Evolutionary conservation across 2,888 invertebrate genomes (phyloP), one percentile per base, ranked within the genome.

Genomic region (Atethmia centrago): DNA sequence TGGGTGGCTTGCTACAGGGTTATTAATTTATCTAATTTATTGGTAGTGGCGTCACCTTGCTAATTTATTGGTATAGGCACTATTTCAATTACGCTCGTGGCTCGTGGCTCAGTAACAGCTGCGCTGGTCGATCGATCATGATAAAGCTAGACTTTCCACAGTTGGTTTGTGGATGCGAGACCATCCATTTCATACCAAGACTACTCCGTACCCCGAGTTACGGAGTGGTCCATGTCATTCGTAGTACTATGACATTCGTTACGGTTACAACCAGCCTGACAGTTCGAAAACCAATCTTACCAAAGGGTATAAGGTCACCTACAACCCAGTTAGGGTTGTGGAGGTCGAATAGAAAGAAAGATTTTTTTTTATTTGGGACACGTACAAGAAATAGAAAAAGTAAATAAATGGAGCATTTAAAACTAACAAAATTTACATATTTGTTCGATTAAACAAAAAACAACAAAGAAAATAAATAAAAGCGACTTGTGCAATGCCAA

Each of bases 21-120:
- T 28, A 64, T 16, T 40, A 1, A n/a, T 10, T 21, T 19, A 40
- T 49, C 28, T 2, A 70, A 42, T 62, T 61, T 21, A 71, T 28
- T 42, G 12, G 4, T n/a, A 16, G 3, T 49, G 9, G 10, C 25
- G n/a, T 16, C 2, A 42, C 1, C 5, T 72, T 58, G 71, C 71
- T 59, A 49, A 71, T 59, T 16, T 16, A 59, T 51, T 42, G 31
- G 9, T 7, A 12, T 19, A 59, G 71, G 49, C 51, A 58, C n/a
- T 31, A 42, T 21, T 31, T 45, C 28, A 21, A 45, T 21, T 62
- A 3, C 3, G 3, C 12, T 45, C 4, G 28, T 8, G 0, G n/a
- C 36, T 36, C 10, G 19, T 21, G 21, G 16, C 9, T 63, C 47
- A 31, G 16, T 8, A 47, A 16, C 31, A 14, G 21, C 8, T 62